Conservation (phyloP, 2,888 invertebrate genomes). For the Leptothorax acervorum region DNA sequence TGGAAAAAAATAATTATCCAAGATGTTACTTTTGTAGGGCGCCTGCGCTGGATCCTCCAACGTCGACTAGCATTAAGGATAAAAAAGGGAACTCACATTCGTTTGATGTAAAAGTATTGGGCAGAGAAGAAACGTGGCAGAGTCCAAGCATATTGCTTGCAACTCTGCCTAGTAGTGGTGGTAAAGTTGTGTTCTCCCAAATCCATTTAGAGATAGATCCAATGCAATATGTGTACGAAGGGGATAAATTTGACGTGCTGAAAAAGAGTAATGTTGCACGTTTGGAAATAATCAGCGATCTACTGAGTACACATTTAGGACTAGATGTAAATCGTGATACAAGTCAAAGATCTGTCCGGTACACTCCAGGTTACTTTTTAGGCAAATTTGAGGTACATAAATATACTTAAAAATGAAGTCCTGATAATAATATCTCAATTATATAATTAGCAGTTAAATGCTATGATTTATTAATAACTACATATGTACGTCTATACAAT, state of each 20-base stretch:
- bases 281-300: constrained; percentile 92
- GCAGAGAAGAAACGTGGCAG: constrained; percentile 95
- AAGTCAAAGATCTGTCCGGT: constrained; percentile 77
- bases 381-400: constrained; percentile 92
- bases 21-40: constrained; percentile 30
- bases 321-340: constrained; percentile 86
- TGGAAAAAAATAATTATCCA: constrained; percentile 6
- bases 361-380: constrained; percentile 91
- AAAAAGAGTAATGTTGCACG: constrained; percentile 90
- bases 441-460: constrained; percentile 1
- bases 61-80: constrained; percentile 80
- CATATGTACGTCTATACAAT: background rate
- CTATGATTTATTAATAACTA: constrained; percentile 9
- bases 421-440: background rate
- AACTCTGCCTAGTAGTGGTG: constrained; percentile 88
- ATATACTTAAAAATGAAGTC: background rate
- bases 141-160: constrained; percentile 93
- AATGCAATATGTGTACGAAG: constrained; percentile 88
- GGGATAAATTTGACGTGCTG: constrained; percentile 87
- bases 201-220: constrained; percentile 94
- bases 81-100: constrained; percentile 88
- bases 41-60: constrained; percentile 76
- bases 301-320: constrained; percentile 90
- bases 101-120: constrained; percentile 92
- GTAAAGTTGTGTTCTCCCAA: constrained; percentile 93